Percentiles rank a stretch among this genome's conserved stretches.
phyloP scores from a whole-genome alignment of 2,113 vertebrate species.

The Crotalus viridis region DNA sequence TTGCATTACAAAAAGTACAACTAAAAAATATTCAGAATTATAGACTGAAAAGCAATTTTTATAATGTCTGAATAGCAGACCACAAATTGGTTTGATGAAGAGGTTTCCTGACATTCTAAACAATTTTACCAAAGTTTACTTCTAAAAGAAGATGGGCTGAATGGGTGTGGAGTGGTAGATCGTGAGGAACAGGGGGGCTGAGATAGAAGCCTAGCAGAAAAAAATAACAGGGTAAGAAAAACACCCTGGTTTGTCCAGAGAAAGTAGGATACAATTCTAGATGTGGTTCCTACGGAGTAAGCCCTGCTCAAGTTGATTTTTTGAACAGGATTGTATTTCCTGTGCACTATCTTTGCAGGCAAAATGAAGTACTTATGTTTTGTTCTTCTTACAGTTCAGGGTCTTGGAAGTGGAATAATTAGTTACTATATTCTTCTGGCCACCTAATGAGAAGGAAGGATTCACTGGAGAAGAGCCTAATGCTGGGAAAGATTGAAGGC shows the following conservation, averaged over 20 bases:
- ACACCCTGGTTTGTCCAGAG: neutral
- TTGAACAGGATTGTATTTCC: neutral
- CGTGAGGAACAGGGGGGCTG: neutral
- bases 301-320: neutral
- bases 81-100: neutral
- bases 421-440: neutral
- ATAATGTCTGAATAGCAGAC: neutral
- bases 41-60: neutral
- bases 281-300: neutral
- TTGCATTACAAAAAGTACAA: neutral
- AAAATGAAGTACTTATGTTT: neutral
- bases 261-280: slow-evolving; percentile 1
- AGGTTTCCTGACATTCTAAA: neutral
- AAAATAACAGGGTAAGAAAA: neutral
- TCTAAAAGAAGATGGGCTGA: slow-evolving; percentile 17
- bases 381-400: neutral
- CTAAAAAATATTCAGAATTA: neutral
- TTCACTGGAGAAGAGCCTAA: too few species aligned
- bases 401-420: neutral
- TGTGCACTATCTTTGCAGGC: neutral
- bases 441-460: too few species aligned
- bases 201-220: neutral
- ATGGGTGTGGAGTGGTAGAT: slow-evolving; percentile 10
- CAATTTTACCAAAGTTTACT: neutral
- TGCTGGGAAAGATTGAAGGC: too few species aligned